Conservation (phyloP, 1,140 invertebrate species). For the Drosophila kurseongensis region DNA sequence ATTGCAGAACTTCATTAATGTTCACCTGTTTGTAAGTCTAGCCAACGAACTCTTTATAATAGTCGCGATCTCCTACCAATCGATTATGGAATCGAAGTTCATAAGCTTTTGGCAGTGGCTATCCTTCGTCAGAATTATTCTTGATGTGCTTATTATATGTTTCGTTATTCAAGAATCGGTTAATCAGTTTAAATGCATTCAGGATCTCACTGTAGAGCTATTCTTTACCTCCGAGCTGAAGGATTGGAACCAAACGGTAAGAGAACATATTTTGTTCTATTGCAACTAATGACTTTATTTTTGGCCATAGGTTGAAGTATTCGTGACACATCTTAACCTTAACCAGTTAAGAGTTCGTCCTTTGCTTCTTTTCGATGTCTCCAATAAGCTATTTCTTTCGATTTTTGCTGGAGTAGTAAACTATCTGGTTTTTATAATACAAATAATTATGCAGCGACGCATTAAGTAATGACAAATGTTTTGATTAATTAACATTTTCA, state of each 20-base stretch:
- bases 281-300: not conserved
- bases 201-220: conserved; percentile 33
- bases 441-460: conserved; percentile 23
- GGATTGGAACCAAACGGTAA: conserved; percentile 45
- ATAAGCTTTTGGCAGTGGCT: not conserved
- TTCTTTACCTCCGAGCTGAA: conserved; percentile 21
- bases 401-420: conserved; percentile 39
- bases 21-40: conserved; percentile 12
- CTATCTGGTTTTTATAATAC: conserved; percentile 43
- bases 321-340: too few species aligned
- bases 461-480: not conserved
- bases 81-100: not conserved
- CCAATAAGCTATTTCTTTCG: conserved; percentile 44
- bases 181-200: conserved; percentile 24
- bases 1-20: conserved; percentile 25
- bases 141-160: conserved; percentile 42
- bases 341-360: conserved; percentile 37
- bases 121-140: conserved; percentile 11
- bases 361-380: conserved; percentile 47
- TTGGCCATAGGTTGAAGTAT: too few species aligned
- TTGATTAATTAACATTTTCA: too few species aligned
- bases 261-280: not conserved
- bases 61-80: conserved; percentile 6
- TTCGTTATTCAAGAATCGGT: conserved; percentile 26
- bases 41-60: not conserved